Evolutionary conservation across 1,140 invertebrate species (phyloP), one percentile per base, ranked within the genome.

Genomic region (Danaus melanippus): DNA sequence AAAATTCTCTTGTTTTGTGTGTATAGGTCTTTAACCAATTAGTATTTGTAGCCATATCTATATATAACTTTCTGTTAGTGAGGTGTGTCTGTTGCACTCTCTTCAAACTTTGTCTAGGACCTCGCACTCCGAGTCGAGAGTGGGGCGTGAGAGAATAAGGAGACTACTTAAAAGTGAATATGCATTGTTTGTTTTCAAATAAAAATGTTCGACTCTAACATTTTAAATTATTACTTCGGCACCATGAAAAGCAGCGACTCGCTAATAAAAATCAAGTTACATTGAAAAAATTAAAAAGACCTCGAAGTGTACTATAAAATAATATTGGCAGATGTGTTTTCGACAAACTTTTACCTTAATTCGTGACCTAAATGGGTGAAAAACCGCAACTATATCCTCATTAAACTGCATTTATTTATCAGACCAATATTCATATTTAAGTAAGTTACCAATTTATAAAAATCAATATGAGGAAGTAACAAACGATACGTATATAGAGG

Each of bases 21-120:
- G 79, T 73, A 74, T 79, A 84, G 80, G 83, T 75, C 79, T 84
- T 83, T 83, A 83, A 84, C 79, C 79, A 84, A 86, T 86, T 86
- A 83, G 76, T 83, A 79, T 84, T 84, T 82, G 74, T 76, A 83
- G 78, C 79, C 75, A 84, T 80, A 32, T 32, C 21, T 32, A 79
- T 81, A 79, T 71, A 79, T 64, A 71, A 69, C 63, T 72, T 67
- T 65, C 66, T 61, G 66, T 74, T 65, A 64, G 68, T 70, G 64
- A 66, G 66, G 70, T 70, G 67, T 74, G 79, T 71, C 63, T 70
- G 67, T 69, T 67, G 63, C 69, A 64, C 67, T 67, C 69, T 64
- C 65, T 70, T 68, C 59, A 74, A 71, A 74, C 74, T 77, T 75
- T 81, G 71, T 76, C 67, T 70, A 71, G 67, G 62, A 68, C 51